These are phyloP conservation scores for Etheostoma perlongum DNA, from an alignment of 2,797 vertebrate species.

Conservation along the genomic window DNA sequence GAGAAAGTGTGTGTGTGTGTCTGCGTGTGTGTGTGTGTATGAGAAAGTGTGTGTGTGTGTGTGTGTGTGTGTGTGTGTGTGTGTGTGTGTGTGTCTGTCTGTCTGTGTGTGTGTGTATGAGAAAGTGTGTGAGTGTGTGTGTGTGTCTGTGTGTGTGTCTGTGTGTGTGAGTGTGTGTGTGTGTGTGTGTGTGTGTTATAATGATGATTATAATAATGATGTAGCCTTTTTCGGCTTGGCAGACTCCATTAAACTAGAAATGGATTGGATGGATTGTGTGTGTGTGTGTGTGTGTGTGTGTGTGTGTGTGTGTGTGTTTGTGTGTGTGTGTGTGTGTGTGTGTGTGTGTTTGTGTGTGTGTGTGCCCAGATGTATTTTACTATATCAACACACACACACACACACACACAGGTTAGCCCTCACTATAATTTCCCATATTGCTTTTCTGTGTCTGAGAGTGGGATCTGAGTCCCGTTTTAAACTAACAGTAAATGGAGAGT, in stretches of 20 bases:
- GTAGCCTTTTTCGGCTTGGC: too few relatives aligned
- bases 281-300: too few relatives aligned
- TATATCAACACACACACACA: slow-evolving; percentile 1
- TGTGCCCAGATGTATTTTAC: not conserved
- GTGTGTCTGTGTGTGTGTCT: too few relatives aligned
- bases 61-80: not conserved
- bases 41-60: not conserved
- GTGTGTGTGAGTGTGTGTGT: too few relatives aligned
- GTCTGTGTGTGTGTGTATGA: not conserved
- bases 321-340: not conserved
- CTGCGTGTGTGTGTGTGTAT: not conserved
- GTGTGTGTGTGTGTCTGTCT: not conserved
- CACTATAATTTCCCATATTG: slow-evolving; percentile 26
- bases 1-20: not conserved
- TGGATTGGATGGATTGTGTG: too few relatives aligned
- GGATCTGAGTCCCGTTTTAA: too few relatives aligned
- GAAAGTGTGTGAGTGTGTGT: too few relatives aligned
- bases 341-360: not conserved
- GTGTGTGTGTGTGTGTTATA: too few relatives aligned
- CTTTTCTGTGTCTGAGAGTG: slow-evolving; percentile 14
- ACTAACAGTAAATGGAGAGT: too few relatives aligned
- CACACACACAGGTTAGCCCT: not conserved
- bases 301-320: not conserved
- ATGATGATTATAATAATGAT: too few relatives aligned
- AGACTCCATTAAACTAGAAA: too few relatives aligned